Conservation (phyloP, 2,113 vertebrate genomes). For the Cardinalis cardinalis region DNA sequence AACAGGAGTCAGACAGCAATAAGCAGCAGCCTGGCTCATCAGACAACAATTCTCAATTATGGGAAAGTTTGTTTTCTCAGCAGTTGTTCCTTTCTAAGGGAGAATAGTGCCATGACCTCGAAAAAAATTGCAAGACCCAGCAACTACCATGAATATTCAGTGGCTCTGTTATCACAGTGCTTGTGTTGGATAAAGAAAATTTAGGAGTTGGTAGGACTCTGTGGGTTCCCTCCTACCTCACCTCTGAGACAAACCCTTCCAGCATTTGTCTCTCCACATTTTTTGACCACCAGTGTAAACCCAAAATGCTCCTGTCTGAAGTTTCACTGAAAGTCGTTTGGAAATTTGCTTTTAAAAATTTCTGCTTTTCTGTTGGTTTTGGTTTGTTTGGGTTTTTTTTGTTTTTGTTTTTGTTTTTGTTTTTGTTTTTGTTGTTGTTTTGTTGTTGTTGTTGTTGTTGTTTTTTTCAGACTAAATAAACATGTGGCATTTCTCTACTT, state of each 20-base stretch:
- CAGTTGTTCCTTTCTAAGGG: not conserved
- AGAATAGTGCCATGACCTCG: not conserved
- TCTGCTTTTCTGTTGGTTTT: not conserved
- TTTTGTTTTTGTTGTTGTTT: too few species aligned
- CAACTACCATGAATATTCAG: not conserved
- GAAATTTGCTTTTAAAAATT: not conserved
- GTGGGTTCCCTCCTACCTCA: not conserved
- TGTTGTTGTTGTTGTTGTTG: too few species aligned
- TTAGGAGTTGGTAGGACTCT: not conserved
- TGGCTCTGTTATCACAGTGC: not conserved
- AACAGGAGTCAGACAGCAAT: not conserved
- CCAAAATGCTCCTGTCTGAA: not conserved
- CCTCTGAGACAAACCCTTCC: not conserved
- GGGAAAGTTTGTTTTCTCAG: constrained; percentile 14
- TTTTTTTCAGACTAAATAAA: not conserved
- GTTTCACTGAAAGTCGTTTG: not conserved
- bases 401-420: too few species aligned
- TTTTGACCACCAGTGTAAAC: not conserved
- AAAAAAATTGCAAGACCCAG: not conserved
- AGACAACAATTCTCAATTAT: not conserved
- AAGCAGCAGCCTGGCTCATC: not conserved
- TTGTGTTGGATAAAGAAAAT: not conserved
- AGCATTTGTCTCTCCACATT: not conserved
- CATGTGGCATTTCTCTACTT: not conserved
- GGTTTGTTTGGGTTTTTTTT: not conserved